Base-by-base conservation (phyloP, 1,140 invertebrate species). In the Rhopalosiphum padi region DNA sequence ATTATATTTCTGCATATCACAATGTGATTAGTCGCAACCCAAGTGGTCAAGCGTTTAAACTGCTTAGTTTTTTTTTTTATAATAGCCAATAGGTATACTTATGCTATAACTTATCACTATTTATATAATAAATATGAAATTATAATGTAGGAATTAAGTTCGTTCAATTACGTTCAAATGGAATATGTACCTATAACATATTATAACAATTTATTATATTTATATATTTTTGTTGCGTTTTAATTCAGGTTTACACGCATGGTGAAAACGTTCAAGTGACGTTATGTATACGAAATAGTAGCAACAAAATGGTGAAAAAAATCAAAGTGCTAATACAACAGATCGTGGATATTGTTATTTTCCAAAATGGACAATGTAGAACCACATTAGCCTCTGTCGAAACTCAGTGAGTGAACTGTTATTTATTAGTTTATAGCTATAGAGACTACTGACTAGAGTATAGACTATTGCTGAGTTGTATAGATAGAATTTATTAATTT, bases 251-350 rank as follows among this genome's bases (percentile, higher is more conserved):
- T 94, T 99, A 99, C 95, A 97, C 99, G 95, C 98, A 99, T 95
- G 98, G 98, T 0, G 99, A 99, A 95, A 97, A 97, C 94, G 98
- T 99, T 94, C 97, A 98, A 35, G 97, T 99, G 0, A 99, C 99
- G 95, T 97, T 99, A 53, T 97, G 98, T 95, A 97, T 99, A 82
- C 97, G 98, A 94, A 99, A 99, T 95, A 99, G 99, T 95, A 99
- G 99, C 94, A 99, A 99, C 95, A 99, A 99, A 96, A 97, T 98
- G 51, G 99, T 99, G n/a, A 99, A 99, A 96, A 99, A 99, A 96
- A 97, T 99, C 83, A 99, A 97, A 95, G 97, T 97, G 18, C 96
- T 98, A 96, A 97, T 99, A 35, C 97, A 98, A 94, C 99, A 99
- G 95, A 98, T 98, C 94, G 99, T 99, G 53, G 99, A 99, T 95